phyloP scores from a whole-genome alignment of 1,140 invertebrate genomes.

The Ceratoteleas bidentatus region DNA sequence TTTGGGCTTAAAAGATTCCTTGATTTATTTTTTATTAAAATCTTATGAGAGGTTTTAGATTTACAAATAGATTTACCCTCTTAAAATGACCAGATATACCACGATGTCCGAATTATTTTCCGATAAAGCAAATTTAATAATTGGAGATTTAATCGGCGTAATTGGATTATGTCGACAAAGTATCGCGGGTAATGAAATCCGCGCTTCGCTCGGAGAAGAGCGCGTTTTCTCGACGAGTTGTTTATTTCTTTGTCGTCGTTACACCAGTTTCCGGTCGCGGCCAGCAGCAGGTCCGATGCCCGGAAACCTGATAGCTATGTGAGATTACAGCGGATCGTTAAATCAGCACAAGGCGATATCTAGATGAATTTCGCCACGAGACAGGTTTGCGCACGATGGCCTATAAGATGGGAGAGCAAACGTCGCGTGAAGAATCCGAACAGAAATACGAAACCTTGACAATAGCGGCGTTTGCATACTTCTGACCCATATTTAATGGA shows the following conservation, averaged over 20 bases:
- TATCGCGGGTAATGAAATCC: slow-evolving; percentile 29
- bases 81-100: too few relatives aligned
- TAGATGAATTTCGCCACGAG: slow-evolving; percentile 45
- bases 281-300: slow-evolving; percentile 54
- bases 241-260: slow-evolving; percentile 44
- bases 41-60: too few relatives aligned
- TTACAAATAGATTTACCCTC: too few relatives aligned
- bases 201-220: slow-evolving; percentile 3
- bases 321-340: slow-evolving; percentile 61
- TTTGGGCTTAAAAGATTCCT: too few relatives aligned
- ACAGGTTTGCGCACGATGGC: slow-evolving; percentile 54
- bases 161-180: slow-evolving; percentile 13
- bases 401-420: slow-evolving; percentile 29
- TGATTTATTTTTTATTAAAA: too few relatives aligned
- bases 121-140: slow-evolving; percentile 7
- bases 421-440: slow-evolving; percentile 33
- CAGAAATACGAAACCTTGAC: slow-evolving; percentile 31
- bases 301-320: slow-evolving; percentile 67
- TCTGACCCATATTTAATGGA: slow-evolving; percentile 55
- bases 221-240: slow-evolving; percentile 41
- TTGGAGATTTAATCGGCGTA: slow-evolving; percentile 32
- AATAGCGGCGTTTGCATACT: slow-evolving; percentile 25
- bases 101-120: slow-evolving; percentile 27
- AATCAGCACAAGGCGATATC: slow-evolving; percentile 59
- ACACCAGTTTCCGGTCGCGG: slow-evolving; percentile 54